phyloP scores from a whole-genome alignment of 2,888 invertebrate species.

The Drosophila atripex region DNA sequence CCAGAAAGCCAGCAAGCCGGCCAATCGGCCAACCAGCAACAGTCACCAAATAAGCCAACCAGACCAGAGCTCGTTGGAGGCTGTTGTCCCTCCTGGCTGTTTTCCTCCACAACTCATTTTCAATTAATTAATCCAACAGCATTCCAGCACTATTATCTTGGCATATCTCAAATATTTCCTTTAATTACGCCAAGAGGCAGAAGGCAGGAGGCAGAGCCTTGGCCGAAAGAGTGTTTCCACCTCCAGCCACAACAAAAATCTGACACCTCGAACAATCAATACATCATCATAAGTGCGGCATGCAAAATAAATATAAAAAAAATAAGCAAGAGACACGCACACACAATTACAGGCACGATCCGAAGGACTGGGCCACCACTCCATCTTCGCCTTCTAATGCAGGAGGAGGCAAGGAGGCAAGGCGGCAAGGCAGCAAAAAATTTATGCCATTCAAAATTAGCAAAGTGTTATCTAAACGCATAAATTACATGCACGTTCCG shows the following conservation, averaged over 20 bases:
- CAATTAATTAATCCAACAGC: slow-evolving; percentile 80
- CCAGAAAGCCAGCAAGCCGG: neutral
- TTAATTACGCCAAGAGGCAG: slow-evolving; percentile 69
- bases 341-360: slow-evolving; percentile 73
- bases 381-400: slow-evolving; percentile 55
- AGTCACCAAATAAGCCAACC: slow-evolving; percentile 47
- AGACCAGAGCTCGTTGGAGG: slow-evolving; percentile 7
- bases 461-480: slow-evolving; percentile 80
- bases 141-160: slow-evolving; percentile 79
- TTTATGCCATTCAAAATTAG: slow-evolving; percentile 80
- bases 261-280: slow-evolving; percentile 78
- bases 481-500: slow-evolving; percentile 79
- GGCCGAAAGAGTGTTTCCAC: too few relatives aligned
- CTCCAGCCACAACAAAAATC: slow-evolving; percentile 64
- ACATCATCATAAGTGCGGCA: slow-evolving; percentile 77
- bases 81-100: slow-evolving; percentile 29
- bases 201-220: slow-evolving; percentile 25
- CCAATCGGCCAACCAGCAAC: slow-evolving; percentile 11
- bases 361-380: slow-evolving; percentile 30
- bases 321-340: slow-evolving; percentile 68
- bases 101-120: slow-evolving; percentile 73
- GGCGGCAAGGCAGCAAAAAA: slow-evolving; percentile 47
- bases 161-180: slow-evolving; percentile 79
- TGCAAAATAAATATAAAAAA: slow-evolving; percentile 41
- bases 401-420: neutral